Percentiles rank a stretch among this genome's conserved stretches.
phyloP scores from a whole-genome alignment of 1,140 invertebrate genomes.

The Ceratina japonica region DNA sequence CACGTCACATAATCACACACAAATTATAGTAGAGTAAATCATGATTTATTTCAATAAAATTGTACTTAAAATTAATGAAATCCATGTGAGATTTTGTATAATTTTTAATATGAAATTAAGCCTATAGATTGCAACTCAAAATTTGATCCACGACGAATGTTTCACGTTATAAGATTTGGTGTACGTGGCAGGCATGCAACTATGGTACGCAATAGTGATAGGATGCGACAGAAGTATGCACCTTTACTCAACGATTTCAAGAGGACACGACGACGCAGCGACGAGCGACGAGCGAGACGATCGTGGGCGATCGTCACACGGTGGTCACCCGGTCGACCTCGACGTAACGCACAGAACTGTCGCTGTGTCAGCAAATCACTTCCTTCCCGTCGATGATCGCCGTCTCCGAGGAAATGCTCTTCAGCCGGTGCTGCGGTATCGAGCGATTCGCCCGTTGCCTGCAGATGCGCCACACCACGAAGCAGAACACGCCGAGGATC shows the following conservation, averaged over 20 bases:
- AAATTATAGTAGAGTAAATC: too few species aligned
- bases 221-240: too few species aligned
- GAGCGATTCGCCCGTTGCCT: conserved; percentile 82
- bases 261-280: conserved; percentile 43
- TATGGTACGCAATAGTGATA: too few species aligned
- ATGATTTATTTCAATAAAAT: too few species aligned
- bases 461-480: conserved; percentile 81
- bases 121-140: too few species aligned
- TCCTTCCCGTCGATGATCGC: conserved; percentile 90
- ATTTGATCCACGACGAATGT: too few species aligned
- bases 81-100: too few species aligned
- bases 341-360: conserved; percentile 94
- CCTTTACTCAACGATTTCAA: conserved; percentile 25
- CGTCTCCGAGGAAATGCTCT: conserved; percentile 88
- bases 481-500: conserved; percentile 75
- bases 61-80: too few species aligned
- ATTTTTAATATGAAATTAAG: too few species aligned
- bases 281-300: conserved; percentile 24
- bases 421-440: conserved; percentile 87
- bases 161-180: too few species aligned
- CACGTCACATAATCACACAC: too few species aligned
- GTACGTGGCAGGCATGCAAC: too few species aligned
- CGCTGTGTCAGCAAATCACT: conserved; percentile 95
- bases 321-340: conserved; percentile 93
- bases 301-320: conserved; percentile 84